These are phyloP conservation scores for Lordiphosa collinella DNA, from an alignment of 1,140 invertebrate species.

Conservation along the genomic window DNA sequence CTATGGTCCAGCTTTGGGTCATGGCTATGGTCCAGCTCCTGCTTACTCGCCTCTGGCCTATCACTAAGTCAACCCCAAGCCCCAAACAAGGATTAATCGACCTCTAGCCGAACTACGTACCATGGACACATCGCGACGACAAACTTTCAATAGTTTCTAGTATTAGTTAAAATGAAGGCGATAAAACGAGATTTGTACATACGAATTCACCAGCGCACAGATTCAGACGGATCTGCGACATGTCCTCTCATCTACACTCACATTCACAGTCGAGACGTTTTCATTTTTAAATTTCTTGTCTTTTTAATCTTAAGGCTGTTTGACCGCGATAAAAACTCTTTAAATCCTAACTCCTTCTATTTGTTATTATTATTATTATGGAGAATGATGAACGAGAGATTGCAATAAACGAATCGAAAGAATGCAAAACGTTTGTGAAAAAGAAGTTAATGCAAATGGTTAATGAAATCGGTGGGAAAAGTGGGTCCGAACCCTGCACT, in stretches of 20 bases:
- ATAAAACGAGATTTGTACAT: constrained; percentile 59
- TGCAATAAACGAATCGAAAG: constrained; percentile 40
- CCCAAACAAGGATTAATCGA: constrained; percentile 26
- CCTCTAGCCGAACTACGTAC: constrained; percentile 39
- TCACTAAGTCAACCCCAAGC: constrained; percentile 54
- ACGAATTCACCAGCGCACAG: constrained; percentile 24
- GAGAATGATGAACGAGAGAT: constrained; percentile 29
- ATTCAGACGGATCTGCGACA: neutral
- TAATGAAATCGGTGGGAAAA: too few relatives aligned
- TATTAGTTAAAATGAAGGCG: constrained; percentile 69
- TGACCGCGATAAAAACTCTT: constrained; percentile 66
- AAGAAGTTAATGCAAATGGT: too few relatives aligned
- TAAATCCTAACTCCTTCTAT: constrained; percentile 24
- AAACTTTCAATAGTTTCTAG: constrained; percentile 49
- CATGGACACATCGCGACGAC: constrained; percentile 50
- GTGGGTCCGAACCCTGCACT: too few relatives aligned
- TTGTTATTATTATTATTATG: constrained; percentile 46
- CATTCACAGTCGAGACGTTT: constrained; percentile 44
- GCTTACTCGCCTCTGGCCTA: constrained; percentile 47
- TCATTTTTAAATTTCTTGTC: constrained; percentile 66
- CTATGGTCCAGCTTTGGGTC: constrained; percentile 16
- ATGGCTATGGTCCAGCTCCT: constrained; percentile 20
- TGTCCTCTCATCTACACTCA: constrained; percentile 53
- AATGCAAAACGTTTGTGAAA: constrained; percentile 14
- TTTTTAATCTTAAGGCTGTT: constrained; percentile 71